phyloP scores from a whole-genome alignment of 2,797 vertebrate species.

The Tapera naevia region DNA sequence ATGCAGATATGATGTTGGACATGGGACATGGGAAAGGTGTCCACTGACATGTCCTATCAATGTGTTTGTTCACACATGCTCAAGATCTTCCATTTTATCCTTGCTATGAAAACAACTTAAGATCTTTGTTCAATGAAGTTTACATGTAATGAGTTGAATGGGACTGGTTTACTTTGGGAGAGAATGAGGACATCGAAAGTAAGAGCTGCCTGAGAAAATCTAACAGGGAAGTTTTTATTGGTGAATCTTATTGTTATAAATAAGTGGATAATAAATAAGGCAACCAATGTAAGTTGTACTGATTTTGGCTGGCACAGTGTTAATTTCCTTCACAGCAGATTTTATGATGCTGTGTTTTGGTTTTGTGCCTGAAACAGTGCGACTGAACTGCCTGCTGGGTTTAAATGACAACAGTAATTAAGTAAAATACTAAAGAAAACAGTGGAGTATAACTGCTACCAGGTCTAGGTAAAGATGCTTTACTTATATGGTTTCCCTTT shows the following conservation, averaged over 20 bases:
- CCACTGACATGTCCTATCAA: background rate
- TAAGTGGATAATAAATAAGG: background rate
- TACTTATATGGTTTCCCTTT: background rate
- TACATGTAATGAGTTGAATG: background rate
- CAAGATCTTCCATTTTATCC: background rate
- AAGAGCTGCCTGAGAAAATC: background rate
- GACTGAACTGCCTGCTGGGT: background rate
- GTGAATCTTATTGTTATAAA: background rate
- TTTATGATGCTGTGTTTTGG: accelerated
- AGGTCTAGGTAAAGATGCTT: background rate
- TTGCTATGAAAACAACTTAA: background rate
- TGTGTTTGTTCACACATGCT: background rate
- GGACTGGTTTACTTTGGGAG: background rate
- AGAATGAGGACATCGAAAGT: background rate
- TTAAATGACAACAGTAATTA: background rate
- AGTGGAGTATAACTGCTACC: background rate
- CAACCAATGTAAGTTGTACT: background rate
- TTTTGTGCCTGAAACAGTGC: background rate
- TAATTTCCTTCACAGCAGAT: background rate
- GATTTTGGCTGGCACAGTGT: background rate
- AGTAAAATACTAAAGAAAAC: background rate
- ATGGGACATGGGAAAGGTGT: background rate
- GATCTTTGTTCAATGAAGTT: background rate
- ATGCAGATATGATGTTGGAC: background rate
- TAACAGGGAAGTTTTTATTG: background rate